Evolutionary conservation across 2,113 vertebrate genomes (phyloP).

Genomic region (Alosa alosa): DNA sequence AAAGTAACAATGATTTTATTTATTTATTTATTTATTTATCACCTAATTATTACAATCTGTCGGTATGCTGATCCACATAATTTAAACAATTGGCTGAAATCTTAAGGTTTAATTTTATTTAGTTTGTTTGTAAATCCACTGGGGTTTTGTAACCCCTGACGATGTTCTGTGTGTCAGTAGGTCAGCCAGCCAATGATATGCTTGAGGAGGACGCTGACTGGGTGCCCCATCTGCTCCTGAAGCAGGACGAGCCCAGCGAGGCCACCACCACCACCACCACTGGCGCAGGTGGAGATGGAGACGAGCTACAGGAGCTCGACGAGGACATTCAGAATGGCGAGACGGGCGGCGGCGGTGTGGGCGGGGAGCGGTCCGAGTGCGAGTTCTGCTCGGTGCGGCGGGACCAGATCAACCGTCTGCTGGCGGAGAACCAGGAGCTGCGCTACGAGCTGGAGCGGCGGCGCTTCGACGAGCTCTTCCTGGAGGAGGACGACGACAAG

Average conservation of each 20-base stretch:
- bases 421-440: not conserved
- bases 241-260: not conserved
- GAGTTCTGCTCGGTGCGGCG: not conserved
- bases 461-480: not conserved
- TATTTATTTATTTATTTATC: no score
- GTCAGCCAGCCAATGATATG: not conserved
- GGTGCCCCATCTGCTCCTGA: not conserved
- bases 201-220: not conserved
- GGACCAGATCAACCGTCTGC: not conserved
- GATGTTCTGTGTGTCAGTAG: not conserved
- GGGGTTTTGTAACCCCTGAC: no score
- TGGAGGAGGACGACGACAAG: not conserved
- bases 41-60: no score
- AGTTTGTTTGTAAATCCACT: no score
- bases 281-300: not conserved
- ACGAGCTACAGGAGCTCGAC: not conserved
- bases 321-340: not conserved
- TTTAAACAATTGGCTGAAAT: no score
- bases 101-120: no score
- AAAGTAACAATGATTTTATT: no score
- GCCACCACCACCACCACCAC: not conserved
- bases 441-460: not conserved
- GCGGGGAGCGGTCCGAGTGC: not conserved
- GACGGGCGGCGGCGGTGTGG: not conserved
- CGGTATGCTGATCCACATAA: no score